phyloP scores from a whole-genome alignment of 2,888 invertebrate genomes.

The Epistrophella euchroma region DNA sequence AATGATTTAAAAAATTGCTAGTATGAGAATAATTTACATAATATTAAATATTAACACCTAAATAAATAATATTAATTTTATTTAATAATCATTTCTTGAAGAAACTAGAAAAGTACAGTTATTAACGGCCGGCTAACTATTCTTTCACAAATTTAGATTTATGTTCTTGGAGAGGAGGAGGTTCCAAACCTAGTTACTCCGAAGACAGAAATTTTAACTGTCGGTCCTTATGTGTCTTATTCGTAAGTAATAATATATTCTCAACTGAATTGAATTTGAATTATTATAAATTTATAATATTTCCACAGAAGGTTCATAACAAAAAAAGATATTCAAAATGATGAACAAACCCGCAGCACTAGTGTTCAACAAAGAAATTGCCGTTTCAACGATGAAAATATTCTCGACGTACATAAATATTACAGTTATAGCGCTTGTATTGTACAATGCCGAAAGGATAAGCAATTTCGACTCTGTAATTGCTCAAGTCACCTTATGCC shows the following conservation, averaged over 20 bases:
- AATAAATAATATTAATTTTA: no score
- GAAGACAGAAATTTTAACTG: slow-evolving; percentile 86
- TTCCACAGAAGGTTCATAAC: slow-evolving; percentile 85
- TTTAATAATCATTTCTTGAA: no score
- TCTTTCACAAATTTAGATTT: slow-evolving; percentile 84
- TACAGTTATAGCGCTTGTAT: slow-evolving; percentile 91
- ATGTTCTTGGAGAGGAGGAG: slow-evolving; percentile 88
- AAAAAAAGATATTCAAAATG: slow-evolving; percentile 88
- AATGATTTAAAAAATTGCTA: no score
- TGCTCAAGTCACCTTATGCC: slow-evolving; percentile 90
- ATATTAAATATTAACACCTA: no score
- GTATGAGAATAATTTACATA: no score
- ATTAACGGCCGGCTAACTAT: no score
- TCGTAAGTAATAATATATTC: slow-evolving; percentile 81
- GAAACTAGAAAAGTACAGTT: no score
- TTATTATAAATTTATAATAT: not conserved
- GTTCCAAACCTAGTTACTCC: slow-evolving; percentile 89
- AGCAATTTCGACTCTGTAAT: slow-evolving; percentile 86
- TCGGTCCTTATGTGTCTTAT: slow-evolving; percentile 86
- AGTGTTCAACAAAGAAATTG: slow-evolving; percentile 88
- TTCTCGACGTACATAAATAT: slow-evolving; percentile 86
- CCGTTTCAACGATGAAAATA: slow-evolving; percentile 88
- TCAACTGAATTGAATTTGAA: not conserved
- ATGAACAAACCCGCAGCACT: slow-evolving; percentile 87
- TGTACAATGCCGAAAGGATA: slow-evolving; percentile 88